phyloP scores from a whole-genome alignment of 2,113 vertebrate species.

The Corvus cornix region DNA sequence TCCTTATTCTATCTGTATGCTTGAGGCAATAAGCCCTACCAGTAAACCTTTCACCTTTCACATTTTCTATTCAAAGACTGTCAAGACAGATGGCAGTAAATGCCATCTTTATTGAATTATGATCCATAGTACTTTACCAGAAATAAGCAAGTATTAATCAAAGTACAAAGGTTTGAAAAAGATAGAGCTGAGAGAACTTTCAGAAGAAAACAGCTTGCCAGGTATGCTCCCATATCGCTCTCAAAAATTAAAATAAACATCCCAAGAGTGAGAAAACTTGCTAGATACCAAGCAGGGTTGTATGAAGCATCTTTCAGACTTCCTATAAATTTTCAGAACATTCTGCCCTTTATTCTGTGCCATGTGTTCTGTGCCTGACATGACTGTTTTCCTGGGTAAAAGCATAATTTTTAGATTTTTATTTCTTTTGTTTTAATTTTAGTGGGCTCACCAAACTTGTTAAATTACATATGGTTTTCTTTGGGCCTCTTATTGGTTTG shows the following conservation, averaged over 20 bases:
- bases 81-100: slow-evolving; percentile 65
- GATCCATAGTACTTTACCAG: slow-evolving; percentile 56
- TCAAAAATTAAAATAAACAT: background rate
- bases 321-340: background rate
- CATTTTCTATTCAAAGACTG: slow-evolving; percentile 62
- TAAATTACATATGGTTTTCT: background rate
- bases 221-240: background rate
- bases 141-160: slow-evolving; percentile 72
- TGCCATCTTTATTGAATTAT: slow-evolving; percentile 70
- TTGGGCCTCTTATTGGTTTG: background rate
- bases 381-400: background rate
- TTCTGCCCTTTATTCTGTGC: background rate
- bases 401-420: background rate
- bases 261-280: background rate
- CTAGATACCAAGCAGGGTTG: background rate
- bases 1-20: slow-evolving; percentile 16
- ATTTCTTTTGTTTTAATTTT: background rate
- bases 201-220: background rate
- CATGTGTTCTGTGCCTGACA: background rate
- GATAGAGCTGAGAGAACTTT: background rate
- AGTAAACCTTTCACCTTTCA: slow-evolving; percentile 63
- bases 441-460: background rate
- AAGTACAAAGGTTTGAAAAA: slow-evolving; percentile 55
- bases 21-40: slow-evolving; percentile 45
- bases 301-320: background rate